A percentile compares a stretch with the other conserved stretches of the same genome.
Conservation (phyloP, 2,113 vertebrate genomes). For the Cervus canadensis region DNA sequence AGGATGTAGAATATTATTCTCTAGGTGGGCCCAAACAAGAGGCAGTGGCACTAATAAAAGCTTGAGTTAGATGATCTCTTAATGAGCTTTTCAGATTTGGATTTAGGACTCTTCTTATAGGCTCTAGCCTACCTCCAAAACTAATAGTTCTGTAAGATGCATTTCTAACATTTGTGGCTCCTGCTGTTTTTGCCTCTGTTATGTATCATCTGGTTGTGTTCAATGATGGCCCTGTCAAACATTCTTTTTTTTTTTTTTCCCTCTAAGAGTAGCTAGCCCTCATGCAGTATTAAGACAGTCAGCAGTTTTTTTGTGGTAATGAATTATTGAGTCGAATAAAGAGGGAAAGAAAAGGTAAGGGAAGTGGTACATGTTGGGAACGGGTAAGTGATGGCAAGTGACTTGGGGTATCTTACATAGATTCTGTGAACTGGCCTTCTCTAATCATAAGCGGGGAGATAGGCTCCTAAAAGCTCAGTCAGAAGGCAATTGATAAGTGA, state of each 20-base stretch:
- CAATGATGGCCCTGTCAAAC: not conserved
- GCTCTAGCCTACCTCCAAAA: not conserved
- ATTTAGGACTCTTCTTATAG: not conserved
- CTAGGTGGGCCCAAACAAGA: not conserved
- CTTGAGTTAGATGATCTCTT: constrained; percentile 2
- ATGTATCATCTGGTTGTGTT: not conserved
- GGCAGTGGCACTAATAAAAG: not conserved
- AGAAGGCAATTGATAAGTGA: constrained; percentile 46
- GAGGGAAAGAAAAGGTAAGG: not conserved
- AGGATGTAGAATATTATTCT: constrained; percentile 12
- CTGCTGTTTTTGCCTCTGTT: constrained; percentile 35
- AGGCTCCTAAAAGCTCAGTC: constrained; percentile 28
- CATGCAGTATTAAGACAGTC: constrained; percentile 3
- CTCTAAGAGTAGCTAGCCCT: not conserved
- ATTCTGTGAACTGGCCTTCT: constrained; percentile 1
- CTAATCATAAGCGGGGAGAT: not conserved
- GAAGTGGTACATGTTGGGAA: not conserved
- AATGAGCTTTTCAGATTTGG: constrained; percentile 11
- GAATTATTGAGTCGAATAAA: not conserved
- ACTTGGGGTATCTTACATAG: constrained; percentile 20
- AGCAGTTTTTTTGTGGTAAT: not conserved
- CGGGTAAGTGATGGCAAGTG: not conserved
- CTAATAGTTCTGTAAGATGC: not conserved
- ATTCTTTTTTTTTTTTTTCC: not conserved
- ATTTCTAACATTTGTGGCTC: constrained; percentile 9